Percentiles rank a stretch among this genome's conserved stretches.
phyloP scores from a whole-genome alignment of 2,888 invertebrate genomes.

The Limnephilus auricula region DNA sequence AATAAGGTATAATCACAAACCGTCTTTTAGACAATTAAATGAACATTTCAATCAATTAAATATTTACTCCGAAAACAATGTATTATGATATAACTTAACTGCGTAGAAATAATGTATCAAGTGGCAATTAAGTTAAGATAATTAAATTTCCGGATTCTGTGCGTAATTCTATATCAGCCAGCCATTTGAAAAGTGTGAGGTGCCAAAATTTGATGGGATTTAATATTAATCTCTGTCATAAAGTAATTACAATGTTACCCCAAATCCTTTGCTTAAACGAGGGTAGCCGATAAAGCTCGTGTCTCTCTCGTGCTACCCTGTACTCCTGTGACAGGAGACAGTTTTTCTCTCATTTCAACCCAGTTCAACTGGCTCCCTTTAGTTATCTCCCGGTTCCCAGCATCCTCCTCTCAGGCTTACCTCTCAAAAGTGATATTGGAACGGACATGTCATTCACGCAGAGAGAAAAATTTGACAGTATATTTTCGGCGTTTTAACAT shows the following conservation, averaged over 20 bases:
- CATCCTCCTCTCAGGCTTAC: background rate
- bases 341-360: constrained; percentile 29
- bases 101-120: background rate
- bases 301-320: constrained; percentile 36
- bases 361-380: background rate
- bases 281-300: constrained; percentile 45
- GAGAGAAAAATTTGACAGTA: background rate
- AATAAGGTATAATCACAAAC: background rate
- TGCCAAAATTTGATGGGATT: constrained; percentile 28
- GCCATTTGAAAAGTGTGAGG: constrained; percentile 29
- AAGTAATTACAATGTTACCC: constrained; percentile 42
- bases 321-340: constrained; percentile 41
- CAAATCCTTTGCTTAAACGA: constrained; percentile 51
- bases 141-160: background rate
- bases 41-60: background rate
- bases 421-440: background rate
- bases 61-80: background rate
- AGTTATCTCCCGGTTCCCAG: constrained; percentile 35
- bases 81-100: background rate
- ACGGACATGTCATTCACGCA: background rate
- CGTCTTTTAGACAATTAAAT: background rate
- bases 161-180: constrained; percentile 20
- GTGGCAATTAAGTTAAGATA: constrained; percentile 2
- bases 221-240: constrained; percentile 48
- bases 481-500: background rate